A percentile compares a stretch with the other conserved stretches of the same genome.
phyloP scores from a whole-genome alignment of 2,113 vertebrate genomes.

The Ceyx cyanopectus region DNA sequence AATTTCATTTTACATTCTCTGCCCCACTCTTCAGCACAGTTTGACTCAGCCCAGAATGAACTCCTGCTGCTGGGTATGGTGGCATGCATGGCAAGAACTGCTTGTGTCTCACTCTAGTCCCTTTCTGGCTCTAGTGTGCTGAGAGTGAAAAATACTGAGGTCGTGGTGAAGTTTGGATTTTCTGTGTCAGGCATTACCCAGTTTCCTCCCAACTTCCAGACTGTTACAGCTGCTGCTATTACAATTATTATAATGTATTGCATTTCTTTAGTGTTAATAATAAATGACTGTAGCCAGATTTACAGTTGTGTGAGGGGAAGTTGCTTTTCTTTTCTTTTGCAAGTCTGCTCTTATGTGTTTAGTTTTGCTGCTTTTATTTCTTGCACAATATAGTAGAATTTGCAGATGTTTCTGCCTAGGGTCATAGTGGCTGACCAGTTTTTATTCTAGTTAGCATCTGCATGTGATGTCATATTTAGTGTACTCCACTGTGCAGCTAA shows the following conservation, averaged over 20 bases:
- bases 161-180: not conserved
- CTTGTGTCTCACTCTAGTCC: not conserved
- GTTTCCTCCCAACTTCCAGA: not conserved
- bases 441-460: not conserved
- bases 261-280: not conserved
- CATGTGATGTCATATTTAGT: not conserved
- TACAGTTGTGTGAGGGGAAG: not conserved
- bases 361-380: not conserved
- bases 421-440: not conserved
- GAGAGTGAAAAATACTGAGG: not conserved
- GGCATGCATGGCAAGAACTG: not conserved
- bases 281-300: not conserved
- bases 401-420: not conserved
- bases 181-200: not conserved
- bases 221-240: not conserved
- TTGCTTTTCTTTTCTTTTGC: not conserved
- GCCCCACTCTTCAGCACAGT: not conserved
- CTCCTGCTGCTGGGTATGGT: not conserved
- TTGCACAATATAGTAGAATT: not conserved
- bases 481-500: not conserved
- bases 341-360: not conserved
- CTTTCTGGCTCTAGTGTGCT: not conserved
- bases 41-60: not conserved
- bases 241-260: not conserved
- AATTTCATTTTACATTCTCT: not conserved